Evolutionary conservation across 2,888 invertebrate species (phyloP).

Genomic region (Muschampia plurimacula): DNA sequence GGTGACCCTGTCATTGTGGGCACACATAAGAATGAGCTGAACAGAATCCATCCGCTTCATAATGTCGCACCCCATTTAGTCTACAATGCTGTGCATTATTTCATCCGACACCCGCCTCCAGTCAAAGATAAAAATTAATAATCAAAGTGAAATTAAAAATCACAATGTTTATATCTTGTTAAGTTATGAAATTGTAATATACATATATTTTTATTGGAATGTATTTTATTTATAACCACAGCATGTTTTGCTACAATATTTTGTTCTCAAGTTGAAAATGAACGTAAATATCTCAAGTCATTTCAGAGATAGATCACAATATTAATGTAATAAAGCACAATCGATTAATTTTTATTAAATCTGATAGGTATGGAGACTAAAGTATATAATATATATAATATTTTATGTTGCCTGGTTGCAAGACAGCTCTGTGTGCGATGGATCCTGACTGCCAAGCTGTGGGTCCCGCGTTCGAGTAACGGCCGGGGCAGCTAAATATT

Average conservation of each 20-base stretch:
- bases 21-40: conserved; percentile 88
- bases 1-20: conserved; percentile 87
- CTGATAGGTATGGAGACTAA: too few species aligned
- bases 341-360: too few species aligned
- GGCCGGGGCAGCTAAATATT: too few species aligned
- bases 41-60: conserved; percentile 92
- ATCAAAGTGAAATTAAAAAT: conserved; percentile 8
- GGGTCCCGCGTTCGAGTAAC: too few species aligned
- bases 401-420: too few species aligned
- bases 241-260: neutral
- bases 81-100: conserved; percentile 81
- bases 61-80: conserved; percentile 90
- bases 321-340: too few species aligned
- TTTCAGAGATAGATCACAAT: too few species aligned
- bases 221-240: neutral
- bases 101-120: conserved; percentile 76
- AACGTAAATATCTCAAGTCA: too few species aligned
- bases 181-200: conserved; percentile 26
- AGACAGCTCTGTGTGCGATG: too few species aligned
- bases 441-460: too few species aligned
- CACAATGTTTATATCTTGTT: conserved; percentile 18
- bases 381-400: too few species aligned
- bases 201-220: neutral
- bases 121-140: conserved; percentile 72
- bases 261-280: neutral